phyloP scores from a whole-genome alignment of 2,888 invertebrate genomes.

The Lydus trimaculatus region DNA sequence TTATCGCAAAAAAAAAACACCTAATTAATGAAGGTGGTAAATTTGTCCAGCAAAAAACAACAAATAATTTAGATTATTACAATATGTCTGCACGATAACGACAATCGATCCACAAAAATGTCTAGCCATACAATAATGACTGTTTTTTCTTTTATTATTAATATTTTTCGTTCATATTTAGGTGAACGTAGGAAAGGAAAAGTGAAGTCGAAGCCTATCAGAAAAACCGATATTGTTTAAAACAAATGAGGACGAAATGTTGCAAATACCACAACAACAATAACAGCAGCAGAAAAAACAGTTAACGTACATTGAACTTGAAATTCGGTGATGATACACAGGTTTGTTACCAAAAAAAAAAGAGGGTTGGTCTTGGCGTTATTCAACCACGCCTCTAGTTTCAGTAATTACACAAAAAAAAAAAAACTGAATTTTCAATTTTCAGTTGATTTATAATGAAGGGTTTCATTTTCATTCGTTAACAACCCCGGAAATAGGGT shows the following conservation, averaged over 20 bases:
- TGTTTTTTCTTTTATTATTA: no score
- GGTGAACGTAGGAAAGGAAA: neutral
- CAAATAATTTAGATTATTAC: no score
- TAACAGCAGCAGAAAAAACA: no score
- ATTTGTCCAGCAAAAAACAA: no score
- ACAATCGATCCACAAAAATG: slow-evolving; percentile 18
- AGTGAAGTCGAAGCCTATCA: neutral
- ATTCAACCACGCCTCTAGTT: neutral
- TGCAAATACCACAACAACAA: neutral
- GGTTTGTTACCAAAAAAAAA: neutral
- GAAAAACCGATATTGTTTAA: neutral
- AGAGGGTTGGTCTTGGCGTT: neutral
- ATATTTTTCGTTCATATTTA: no score
- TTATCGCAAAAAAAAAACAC: slow-evolving; percentile 25
- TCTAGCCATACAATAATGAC: slow-evolving; percentile 20
- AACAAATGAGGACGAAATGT: neutral
- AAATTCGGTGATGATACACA: slow-evolving; percentile 9
- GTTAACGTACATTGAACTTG: slow-evolving; percentile 24
- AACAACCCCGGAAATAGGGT: slow-evolving; percentile 26
- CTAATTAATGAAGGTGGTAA: slow-evolving; percentile 42
- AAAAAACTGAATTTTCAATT: neutral
- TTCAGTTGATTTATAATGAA: neutral
- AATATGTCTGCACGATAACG: neutral
- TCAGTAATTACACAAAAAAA: neutral
- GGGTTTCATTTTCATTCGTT: neutral